Evolutionary conservation across 2,113 vertebrate genomes (phyloP).

Genomic region (Xenopus laevis): DNA sequence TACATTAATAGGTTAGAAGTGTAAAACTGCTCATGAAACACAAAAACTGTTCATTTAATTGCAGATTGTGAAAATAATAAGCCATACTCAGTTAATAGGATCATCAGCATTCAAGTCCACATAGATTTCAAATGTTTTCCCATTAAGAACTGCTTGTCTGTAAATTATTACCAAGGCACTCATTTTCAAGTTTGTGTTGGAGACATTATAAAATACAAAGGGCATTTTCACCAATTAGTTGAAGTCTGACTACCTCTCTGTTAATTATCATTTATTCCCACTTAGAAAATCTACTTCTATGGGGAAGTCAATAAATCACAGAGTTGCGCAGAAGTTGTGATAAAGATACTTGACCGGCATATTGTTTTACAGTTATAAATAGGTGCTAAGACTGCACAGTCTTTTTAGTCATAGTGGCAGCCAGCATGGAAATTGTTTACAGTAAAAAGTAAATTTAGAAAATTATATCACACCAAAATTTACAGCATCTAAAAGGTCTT

Average conservation of each 20-base stretch:
- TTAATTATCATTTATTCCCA: conserved; percentile 61
- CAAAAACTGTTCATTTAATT: conserved; percentile 63
- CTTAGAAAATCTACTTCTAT: conserved; percentile 38
- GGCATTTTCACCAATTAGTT: conserved; percentile 73
- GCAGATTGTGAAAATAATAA: conserved; percentile 69
- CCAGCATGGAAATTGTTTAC: too few relatives aligned
- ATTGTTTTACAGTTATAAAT: too few relatives aligned
- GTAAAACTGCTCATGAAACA: conserved; percentile 58
- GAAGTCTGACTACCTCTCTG: conserved; percentile 56
- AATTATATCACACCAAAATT: too few relatives aligned
- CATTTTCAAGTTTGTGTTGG: conserved; percentile 71
- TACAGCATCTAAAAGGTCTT: too few relatives aligned
- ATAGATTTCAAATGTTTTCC: conserved; percentile 77
- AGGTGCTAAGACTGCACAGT: too few relatives aligned
- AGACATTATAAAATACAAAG: conserved; percentile 71
- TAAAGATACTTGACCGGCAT: too few relatives aligned
- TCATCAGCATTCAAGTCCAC: conserved; percentile 63
- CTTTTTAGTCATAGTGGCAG: too few relatives aligned
- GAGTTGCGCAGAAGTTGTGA: too few relatives aligned
- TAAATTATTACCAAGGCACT: conserved; percentile 70
- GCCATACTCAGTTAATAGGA: conserved; percentile 77
- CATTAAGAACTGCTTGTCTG: conserved; percentile 72
- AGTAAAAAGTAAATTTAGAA: too few relatives aligned
- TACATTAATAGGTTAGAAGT: conserved; percentile 55
- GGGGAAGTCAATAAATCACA: too few relatives aligned